These are phyloP conservation scores for Cephus spinipes DNA, from an alignment of 2,888 invertebrate genomes.

Conservation along the genomic window DNA sequence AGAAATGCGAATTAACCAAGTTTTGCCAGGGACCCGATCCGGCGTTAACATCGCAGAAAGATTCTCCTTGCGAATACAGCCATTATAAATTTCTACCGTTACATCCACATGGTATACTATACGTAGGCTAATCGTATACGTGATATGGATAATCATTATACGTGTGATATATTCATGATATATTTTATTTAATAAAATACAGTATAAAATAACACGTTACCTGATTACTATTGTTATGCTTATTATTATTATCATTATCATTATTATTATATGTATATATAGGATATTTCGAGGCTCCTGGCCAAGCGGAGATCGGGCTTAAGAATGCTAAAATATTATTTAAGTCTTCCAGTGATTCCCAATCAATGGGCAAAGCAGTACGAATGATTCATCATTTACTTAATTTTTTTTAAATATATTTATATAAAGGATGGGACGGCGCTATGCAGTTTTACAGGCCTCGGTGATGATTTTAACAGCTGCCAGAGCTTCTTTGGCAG, in stretches of 20 bases:
- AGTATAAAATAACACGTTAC: not conserved
- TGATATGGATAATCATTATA: not conserved
- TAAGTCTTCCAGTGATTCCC: not conserved
- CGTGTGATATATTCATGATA: not conserved
- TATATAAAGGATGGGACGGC: not conserved
- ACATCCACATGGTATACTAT: not conserved
- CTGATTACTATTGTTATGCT: not conserved
- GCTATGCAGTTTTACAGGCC: conserved; percentile 64
- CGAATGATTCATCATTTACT: not conserved
- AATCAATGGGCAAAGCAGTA: not conserved
- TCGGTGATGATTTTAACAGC: conserved; percentile 76
- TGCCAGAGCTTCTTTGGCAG: conserved; percentile 81
- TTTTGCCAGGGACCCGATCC: not conserved
- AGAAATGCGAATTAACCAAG: not conserved
- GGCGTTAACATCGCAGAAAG: not conserved
- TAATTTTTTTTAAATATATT: not conserved
- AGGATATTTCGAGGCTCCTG: not conserved
- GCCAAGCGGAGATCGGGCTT: not conserved
- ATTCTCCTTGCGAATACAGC: not conserved
- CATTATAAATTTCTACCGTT: not conserved
- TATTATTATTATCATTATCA: not conserved
- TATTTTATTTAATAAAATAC: not conserved
- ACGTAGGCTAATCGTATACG: not conserved
- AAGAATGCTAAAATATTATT: not conserved
- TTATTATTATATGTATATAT: not conserved